Base-by-base conservation (phyloP, 2,888 invertebrate genomes). In the Euzetes globulus region DNA sequence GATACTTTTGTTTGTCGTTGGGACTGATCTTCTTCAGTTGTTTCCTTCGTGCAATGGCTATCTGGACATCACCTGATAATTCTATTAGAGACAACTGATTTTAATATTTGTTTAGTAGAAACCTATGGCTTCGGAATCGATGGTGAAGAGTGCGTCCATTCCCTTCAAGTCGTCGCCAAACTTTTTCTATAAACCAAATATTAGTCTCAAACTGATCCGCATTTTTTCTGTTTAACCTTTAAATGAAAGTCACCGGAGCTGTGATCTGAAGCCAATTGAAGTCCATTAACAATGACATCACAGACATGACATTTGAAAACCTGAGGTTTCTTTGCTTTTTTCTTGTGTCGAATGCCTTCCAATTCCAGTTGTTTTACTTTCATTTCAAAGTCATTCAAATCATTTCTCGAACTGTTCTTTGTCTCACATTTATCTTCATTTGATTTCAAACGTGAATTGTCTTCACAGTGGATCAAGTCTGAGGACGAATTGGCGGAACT, bases 101-200 rank as follows among this genome's bases (percentile, higher is more conserved):
- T 52, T n/a, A n/a, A n/a, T n/a, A n/a, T n/a, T n/a, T n/a, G n/a
- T n/a, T n/a, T n/a, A n/a, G n/a, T n/a, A 52, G 5, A 37, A 6
- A 63, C 63, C 63, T 17, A 63, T 63, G n/a, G 11, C 1, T 17
- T 63, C 63, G n/a, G 33, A 63, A 29, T 63, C 63, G 9, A 63
- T 63, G 27, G 63, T 63, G n/a, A 63, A 37, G 33, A 63, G 33
- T 33, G 63, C 63, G 63, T 63, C 63, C 29, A 17, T 7, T 63
- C 63, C 63, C 9, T 63, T 33, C 63, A 63, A 63, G 27, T 33
- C n/a, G 33, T 63, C 63, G n/a, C 63, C 63, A 13, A 63, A 63
- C 15, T 33, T 63, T 4, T 3, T 63, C 63, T 63, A 2, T 19
- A 52, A 27, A 63, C n/a, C 15, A 7, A 63, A 29, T n/a, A n/a